phyloP scores from a whole-genome alignment of 2,113 vertebrate species.

The Tragulus kanchil region DNA sequence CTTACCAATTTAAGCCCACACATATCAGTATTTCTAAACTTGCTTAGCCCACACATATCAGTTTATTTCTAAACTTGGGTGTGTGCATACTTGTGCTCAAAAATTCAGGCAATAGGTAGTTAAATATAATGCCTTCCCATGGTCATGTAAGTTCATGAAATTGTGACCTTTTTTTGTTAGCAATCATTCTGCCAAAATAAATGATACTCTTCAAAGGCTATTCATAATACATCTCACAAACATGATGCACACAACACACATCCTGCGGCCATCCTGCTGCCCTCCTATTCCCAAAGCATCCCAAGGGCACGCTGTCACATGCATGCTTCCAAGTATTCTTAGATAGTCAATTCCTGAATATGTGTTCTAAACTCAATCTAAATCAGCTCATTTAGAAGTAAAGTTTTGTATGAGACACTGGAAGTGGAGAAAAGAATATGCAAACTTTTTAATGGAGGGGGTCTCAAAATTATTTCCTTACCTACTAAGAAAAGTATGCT shows the following conservation, averaged over 20 bases:
- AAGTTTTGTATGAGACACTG: background rate
- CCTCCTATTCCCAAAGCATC: accelerated
- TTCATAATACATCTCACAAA: background rate
- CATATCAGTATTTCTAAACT: too few relatives aligned
- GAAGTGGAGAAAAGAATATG: background rate
- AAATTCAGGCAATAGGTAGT: background rate
- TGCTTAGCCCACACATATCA: background rate
- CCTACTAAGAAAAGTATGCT: background rate
- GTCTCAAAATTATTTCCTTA: slow-evolving; percentile 15
- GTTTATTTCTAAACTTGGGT: background rate
- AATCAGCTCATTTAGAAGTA: background rate
- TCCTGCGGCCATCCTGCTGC: too few relatives aligned
- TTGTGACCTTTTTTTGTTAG: background rate
- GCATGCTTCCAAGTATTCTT: background rate
- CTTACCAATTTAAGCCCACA: slow-evolving; percentile 1
- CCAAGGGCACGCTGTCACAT: accelerated
- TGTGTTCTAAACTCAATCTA: background rate
- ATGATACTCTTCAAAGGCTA: background rate
- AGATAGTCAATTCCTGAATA: background rate
- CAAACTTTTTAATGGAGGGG: too few relatives aligned
- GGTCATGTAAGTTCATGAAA: background rate
- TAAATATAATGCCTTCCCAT: background rate
- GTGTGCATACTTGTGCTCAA: background rate
- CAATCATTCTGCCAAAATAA: slow-evolving; percentile 45
- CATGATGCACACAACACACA: background rate